Evolutionary conservation across 2,797 vertebrate species (phyloP), one percentile per base, ranked within the genome.

Genomic region (Mallotus villosus): DNA sequence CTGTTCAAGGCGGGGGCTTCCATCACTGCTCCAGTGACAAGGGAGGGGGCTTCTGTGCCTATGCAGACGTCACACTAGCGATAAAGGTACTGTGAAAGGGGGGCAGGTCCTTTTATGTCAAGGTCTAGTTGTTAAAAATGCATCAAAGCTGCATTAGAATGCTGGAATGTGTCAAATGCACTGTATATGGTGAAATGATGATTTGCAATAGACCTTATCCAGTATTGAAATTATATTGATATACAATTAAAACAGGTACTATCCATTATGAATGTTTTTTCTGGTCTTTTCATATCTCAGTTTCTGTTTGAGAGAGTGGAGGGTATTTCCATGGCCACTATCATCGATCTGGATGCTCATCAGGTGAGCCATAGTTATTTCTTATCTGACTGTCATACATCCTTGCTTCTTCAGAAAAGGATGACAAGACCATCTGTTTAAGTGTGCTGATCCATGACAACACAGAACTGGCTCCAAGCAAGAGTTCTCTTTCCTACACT

Each of bases 1-100:
- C 74, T 81, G 17, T 51, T n/a, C 1, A 84, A 99, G 97, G 97
- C 37, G 97, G 97, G 17, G 97, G 97, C n/a, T 99, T 99, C 81
- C 97, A 99, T 87, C 97, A 99, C 84, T 99, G 97, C 83, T 98
- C 95, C 69, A 91, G 96, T 19, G 95, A 99, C 84, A 95, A 89
- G 74, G 97, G 97, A n/a, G 97, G 97, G 71, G 97, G 97, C 66
- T 99, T 99, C 84, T 99, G 97, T 79, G 97, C 95, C 2, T 99
- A 97, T 0, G 97, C 97, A 1, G 97, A 99, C 87, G 98, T 99
- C 81, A 96, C 97, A 0, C 88, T 99, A 67, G 87, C 95, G 79
- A 94, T 99, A 87, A 98, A 97, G 95, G 97, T 98, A 89, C 79
- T 83, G 32, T 60, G 55, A 12, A 2, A 27, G 9, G 58, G 58